phyloP scores from a whole-genome alignment of 2,888 invertebrate species.

The Onchidella celtica region DNA sequence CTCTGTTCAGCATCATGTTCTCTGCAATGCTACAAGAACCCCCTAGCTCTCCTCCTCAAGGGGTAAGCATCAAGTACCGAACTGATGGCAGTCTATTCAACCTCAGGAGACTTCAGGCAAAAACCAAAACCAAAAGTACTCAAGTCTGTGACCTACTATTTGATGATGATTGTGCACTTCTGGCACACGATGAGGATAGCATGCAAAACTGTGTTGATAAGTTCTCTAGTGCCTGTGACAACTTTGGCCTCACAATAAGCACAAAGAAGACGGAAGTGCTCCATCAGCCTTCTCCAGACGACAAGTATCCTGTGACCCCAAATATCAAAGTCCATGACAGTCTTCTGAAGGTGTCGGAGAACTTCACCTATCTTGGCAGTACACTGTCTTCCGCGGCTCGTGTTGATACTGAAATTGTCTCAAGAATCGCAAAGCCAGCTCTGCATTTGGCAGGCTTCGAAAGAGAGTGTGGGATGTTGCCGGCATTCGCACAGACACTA shows the following conservation, averaged over 20 bases:
- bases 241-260: slow-evolving; percentile 32
- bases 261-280: slow-evolving; percentile 27
- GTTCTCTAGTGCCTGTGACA: neutral
- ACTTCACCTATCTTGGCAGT: neutral
- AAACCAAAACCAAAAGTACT: neutral
- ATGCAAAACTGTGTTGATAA: neutral
- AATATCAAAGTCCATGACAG: neutral
- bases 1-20: slow-evolving; percentile 35
- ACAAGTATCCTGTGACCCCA: too few relatives aligned
- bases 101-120: neutral
- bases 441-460: slow-evolving; percentile 6
- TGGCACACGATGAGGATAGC: neutral
- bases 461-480: neutral
- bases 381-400: neutral
- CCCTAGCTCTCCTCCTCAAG: neutral
- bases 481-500: neutral
- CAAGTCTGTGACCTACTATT: neutral
- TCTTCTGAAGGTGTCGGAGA: neutral
- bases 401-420: slow-evolving; percentile 3
- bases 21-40: slow-evolving; percentile 32
- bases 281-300: slow-evolving; percentile 9
- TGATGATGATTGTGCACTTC: slow-evolving; percentile 5
- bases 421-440: slow-evolving; percentile 10
- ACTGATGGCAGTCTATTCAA: slow-evolving; percentile 20
- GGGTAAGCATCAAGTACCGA: too few relatives aligned